Evolutionary conservation across 1,140 invertebrate species (phyloP), one percentile per base, ranked within the genome.

Genomic region (Eciton burchellii): DNA sequence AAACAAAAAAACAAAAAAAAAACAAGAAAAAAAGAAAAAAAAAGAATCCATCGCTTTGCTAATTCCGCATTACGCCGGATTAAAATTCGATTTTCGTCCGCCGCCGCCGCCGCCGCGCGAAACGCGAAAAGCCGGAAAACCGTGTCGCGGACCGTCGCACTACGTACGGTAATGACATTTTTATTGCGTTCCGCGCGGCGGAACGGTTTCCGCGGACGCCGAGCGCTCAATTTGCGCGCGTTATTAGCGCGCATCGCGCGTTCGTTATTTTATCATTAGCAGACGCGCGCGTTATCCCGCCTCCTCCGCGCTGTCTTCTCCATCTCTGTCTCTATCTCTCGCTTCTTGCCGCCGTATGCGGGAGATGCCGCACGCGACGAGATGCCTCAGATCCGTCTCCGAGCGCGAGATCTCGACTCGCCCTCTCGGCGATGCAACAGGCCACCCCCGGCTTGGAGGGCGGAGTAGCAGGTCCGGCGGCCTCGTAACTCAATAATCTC

Each of bases 401-500:
- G 26, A 12, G 14, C 45, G 41, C 19, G 14, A 35, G 52, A 45
- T 62, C 35, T 60, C 12, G 49, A 65, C 72, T 66, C 52, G 59
- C 19, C 72, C 83, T 81, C 70, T 79, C 60, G 45, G 41, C 62
- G 72, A 76, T 76, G 43, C 45, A 52, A 43, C 56, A 21, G 26
- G 35, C 60, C 26, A 62, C n/a, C 35, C 21, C 3, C 24, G 56
- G 29, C 16, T 19, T 21, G 16, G 57, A 8, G 9, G 35, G 54
- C 56, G 70, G 24, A 11, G 9, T 9, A 29, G 14, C 65, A 56
- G 29, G 41, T 43, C 29, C 45, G 52, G 70, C 66, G 54, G 49
- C 45, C 74, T 79, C 84, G 74, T 89, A 89, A 87, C 81, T 89
- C 86, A 87, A 87, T 89, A 89, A 89, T 89, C 88, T 87, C 81